A percentile compares a stretch with the other conserved stretches of the same genome.
These are phyloP conservation scores for Cygnus buccinator DNA, from an alignment of 2,113 vertebrate species.

Conservation along the genomic window DNA sequence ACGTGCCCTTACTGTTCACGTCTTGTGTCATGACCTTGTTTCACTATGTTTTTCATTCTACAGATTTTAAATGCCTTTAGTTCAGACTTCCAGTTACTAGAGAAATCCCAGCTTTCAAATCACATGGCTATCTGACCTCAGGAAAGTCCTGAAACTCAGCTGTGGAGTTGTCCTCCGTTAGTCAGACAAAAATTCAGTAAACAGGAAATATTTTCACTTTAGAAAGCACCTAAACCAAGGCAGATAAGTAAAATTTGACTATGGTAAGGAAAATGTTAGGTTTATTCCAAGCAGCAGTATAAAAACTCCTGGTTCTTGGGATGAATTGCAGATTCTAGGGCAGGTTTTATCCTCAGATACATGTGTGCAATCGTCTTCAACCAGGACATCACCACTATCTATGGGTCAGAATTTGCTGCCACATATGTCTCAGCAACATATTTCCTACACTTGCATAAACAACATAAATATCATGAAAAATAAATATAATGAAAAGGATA, in stretches of 20 bases:
- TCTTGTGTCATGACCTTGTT: neutral
- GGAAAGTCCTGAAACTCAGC: conserved; percentile 55
- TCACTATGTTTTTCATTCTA: neutral
- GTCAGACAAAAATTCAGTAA: conserved; percentile 47
- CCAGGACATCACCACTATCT: neutral
- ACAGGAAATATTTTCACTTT: conserved; percentile 63
- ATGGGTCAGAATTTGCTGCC: neutral
- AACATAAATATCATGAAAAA: neutral
- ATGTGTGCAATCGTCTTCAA: neutral
- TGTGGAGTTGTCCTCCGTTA: conserved; percentile 4
- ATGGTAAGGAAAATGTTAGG: neutral
- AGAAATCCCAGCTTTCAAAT: conserved; percentile 50
- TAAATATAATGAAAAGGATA: neutral
- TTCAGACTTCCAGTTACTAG: neutral
- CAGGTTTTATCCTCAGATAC: neutral
- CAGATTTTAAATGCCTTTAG: neutral
- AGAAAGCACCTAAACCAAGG: conserved; percentile 49
- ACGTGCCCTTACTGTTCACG: neutral
- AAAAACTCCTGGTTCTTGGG: neutral
- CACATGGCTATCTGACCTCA: neutral
- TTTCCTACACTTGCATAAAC: neutral
- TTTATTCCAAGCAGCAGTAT: neutral
- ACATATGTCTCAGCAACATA: neutral
- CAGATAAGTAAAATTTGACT: neutral
- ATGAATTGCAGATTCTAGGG: neutral